Base-by-base conservation (phyloP, 1,140 invertebrate species). In the Zaprionus taronus region DNA sequence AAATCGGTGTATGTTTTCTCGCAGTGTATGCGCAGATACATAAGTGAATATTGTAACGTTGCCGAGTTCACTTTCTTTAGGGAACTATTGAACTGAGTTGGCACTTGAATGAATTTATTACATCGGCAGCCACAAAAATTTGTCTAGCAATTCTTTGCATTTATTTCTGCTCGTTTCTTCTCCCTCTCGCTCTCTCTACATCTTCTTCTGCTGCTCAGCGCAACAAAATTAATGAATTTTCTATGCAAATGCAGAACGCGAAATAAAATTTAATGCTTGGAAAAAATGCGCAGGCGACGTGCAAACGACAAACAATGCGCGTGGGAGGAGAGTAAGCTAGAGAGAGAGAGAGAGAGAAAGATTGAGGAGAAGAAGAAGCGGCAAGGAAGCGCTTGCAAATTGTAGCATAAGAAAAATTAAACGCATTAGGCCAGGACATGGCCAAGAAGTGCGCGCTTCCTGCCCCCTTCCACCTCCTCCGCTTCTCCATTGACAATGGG, bases 181-280 rank as follows among this genome's bases (percentile, higher is more conserved):
- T 14, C n/a, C 6, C 44, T 38, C 31, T 57, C n/a, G 0, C n/a
- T 53, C 57, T n/a, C 22, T 47, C 36, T 36, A 24, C 66, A 56
- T 65, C 36, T 53, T 65, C 60, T 72, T 61, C 77, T 66, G 51
- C 31, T 55, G 58, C 51, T 71, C 24, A 34, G 44, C 49, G 70
- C 72, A 62, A 71, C 72, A 90, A 86, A 90, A 90, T 90, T 90
- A 90, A 90, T 90, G 85, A 90, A 80, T 85, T 90, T 90, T 77
- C 82, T 80, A 90, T 90, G 85, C 85, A 90, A 90, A 90, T 90
- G 81, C 55, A 57, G 56, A 77, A 74, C 81, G 85, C 84, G 83
- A 90, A 89, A 89, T 89, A 89, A 89, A 89, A 89, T 89, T 90
- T 90, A 89, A 90, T 82, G 85, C 75, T 68, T 64, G 49, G 74